Evolutionary conservation across 2,888 invertebrate species (phyloP).

Genomic region (Tridacna gigas): DNA sequence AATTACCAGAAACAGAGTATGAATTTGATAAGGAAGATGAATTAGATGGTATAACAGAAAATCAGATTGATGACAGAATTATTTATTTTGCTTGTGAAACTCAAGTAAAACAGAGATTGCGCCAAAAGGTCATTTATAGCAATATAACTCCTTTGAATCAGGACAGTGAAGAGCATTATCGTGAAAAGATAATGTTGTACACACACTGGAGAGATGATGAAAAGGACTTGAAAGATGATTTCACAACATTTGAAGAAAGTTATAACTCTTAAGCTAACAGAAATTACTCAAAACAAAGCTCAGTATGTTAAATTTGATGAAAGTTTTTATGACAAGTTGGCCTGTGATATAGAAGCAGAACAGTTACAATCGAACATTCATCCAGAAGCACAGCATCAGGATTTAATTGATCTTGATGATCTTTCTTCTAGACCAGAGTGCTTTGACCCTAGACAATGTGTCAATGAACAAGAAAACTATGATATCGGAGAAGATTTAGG

Average conservation of each 20-base stretch:
- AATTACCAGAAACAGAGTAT: slow-evolving; percentile 36
- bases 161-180: slow-evolving; percentile 49
- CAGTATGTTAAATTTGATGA: no score
- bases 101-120: slow-evolving; percentile 17
- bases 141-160: no score
- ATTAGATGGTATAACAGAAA: background rate
- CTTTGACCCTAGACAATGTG: slow-evolving; percentile 12
- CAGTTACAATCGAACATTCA: no score
- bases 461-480: background rate
- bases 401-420: no score
- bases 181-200: slow-evolving; percentile 61
- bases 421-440: background rate
- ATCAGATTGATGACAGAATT: background rate
- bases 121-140: no score
- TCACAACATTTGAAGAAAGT: background rate
- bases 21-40: slow-evolving; percentile 35
- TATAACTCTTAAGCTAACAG: background rate
- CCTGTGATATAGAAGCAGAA: no score
- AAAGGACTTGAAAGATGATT: background rate
- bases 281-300: no score
- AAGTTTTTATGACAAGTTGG: background rate
- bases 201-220: slow-evolving; percentile 65
- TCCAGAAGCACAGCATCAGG: no score
- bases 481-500: background rate
- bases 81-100: slow-evolving; percentile 29